A percentile compares a stretch with the other conserved stretches of the same genome.
Conservation (phyloP, 1,140 invertebrate species). For the Drosophila arawakana region DNA sequence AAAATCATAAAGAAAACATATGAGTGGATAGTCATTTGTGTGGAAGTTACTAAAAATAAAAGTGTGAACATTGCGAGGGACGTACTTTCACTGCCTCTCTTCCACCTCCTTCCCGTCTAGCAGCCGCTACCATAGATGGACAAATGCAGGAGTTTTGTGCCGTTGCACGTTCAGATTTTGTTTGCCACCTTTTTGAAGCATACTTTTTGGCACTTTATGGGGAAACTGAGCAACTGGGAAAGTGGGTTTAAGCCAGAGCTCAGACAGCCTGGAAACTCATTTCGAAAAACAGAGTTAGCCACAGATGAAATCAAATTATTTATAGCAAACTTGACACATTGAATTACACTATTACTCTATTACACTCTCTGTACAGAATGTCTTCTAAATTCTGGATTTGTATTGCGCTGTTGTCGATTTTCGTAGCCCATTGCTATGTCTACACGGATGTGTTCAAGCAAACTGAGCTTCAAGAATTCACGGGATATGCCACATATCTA, state of each 20-base stretch:
- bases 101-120: not conserved
- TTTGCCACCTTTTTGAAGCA: slow-evolving; percentile 7
- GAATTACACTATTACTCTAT: not conserved
- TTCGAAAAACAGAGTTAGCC: not conserved
- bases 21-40: slow-evolving; percentile 51
- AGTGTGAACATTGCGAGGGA: slow-evolving; percentile 36
- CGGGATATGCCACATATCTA: not conserved
- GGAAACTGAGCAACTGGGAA: not conserved
- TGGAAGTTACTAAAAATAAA: slow-evolving; percentile 68
- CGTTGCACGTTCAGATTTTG: slow-evolving; percentile 27
- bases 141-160: slow-evolving; percentile 46
- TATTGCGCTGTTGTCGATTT: slow-evolving; percentile 5
- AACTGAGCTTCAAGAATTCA: not conserved
- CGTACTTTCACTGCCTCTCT: not conserved
- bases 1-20: slow-evolving; percentile 78
- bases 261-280: slow-evolving; percentile 20
- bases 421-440: slow-evolving; percentile 15
- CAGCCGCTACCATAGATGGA: not conserved
- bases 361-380: slow-evolving; percentile 4
- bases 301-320: slow-evolving; percentile 13
- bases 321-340: not conserved
- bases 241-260: not conserved
- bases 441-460: slow-evolving; percentile 4
- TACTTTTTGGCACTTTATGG: slow-evolving; percentile 19
- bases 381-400: slow-evolving; percentile 31